Evolutionary conservation across 2,888 invertebrate species (phyloP), one percentile per base, ranked within the genome.

Genomic region (Spatulosminthurus flaviceps): DNA sequence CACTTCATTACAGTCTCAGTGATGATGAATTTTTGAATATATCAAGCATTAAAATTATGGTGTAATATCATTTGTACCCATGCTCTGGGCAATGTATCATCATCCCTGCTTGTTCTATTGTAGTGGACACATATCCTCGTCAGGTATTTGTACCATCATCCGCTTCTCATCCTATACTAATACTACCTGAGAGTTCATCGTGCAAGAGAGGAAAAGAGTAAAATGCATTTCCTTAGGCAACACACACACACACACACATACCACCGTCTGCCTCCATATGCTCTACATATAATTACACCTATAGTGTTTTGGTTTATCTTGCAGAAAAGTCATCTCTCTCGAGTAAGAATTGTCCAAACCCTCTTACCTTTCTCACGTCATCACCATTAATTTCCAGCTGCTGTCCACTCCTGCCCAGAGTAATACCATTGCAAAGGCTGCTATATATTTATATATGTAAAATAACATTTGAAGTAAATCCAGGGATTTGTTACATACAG

Each of bases 161-260:
- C 13, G 41, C 41, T 9, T 41, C 41, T 9, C 7, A 7, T 13
- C 41, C 41, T 41, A 13, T 41, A 41, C n/a, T n/a, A n/a, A n/a
- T n/a, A n/a, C n/a, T 41, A 41, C 9, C 13, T 51, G 16, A 51
- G 16, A 51, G 51, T 51, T 34, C 34, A 51, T 51, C 51, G 7
- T 51, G 34, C 51, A 51, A 19, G 19, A 51, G 19, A 51, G 16
- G 16, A 9, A 13, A 4, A 51, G 51, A 19, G 16, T 13, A n/a
- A 51, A 51, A 51, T 51, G 51, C 51, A 51, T 51, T 51, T 51
- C 51, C 51, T 51, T n/a, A 13, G 51, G 51, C 51, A 9, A 34
- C 4, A 9, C n/a, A n/a, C n/a, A n/a, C n/a, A n/a, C n/a, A n/a
- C n/a, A n/a, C n/a, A 41, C 41, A 41, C 9, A 41, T 7, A 41